A percentile compares a stretch with the other conserved stretches of the same genome.
Conservation (phyloP, 2,888 invertebrate genomes). For the Diplazon laetatorius region DNA sequence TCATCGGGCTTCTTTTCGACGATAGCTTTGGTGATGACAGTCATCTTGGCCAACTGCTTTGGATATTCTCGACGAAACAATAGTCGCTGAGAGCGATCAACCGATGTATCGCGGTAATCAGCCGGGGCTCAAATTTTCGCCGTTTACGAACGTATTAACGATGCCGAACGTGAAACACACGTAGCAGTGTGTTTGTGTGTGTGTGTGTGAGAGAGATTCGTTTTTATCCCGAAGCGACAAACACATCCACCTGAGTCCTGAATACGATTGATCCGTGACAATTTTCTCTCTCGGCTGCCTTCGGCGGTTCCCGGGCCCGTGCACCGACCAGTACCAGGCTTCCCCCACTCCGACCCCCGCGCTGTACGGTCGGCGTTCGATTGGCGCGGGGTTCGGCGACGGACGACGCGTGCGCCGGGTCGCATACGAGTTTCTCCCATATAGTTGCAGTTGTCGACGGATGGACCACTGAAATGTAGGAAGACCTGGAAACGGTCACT, state of each 20-base stretch:
- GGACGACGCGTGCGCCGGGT: conserved; percentile 5
- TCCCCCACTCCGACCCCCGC: conserved; percentile 15
- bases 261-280: conserved; percentile 68
- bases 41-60: conserved; percentile 85
- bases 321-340: background rate
- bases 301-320: background rate
- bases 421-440: background rate
- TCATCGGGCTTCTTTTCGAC: conserved; percentile 88
- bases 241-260: conserved; percentile 62
- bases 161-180: conserved; percentile 38
- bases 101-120: conserved; percentile 11
- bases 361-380: too few relatives aligned
- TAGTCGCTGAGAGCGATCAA: background rate
- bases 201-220: too few relatives aligned
- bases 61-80: background rate
- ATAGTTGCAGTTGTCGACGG: too few relatives aligned
- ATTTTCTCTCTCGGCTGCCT: conserved; percentile 49
- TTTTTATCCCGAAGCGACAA: conserved; percentile 32
- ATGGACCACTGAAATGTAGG: too few relatives aligned
- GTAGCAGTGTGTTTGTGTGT: conserved; percentile 9
- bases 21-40: conserved; percentile 90
- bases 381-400: background rate
- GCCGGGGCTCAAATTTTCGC: background rate
- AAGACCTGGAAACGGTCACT: too few relatives aligned
- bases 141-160: background rate